phyloP scores from a whole-genome alignment of 2,113 vertebrate genomes.

The Paradisaea rubra region DNA sequence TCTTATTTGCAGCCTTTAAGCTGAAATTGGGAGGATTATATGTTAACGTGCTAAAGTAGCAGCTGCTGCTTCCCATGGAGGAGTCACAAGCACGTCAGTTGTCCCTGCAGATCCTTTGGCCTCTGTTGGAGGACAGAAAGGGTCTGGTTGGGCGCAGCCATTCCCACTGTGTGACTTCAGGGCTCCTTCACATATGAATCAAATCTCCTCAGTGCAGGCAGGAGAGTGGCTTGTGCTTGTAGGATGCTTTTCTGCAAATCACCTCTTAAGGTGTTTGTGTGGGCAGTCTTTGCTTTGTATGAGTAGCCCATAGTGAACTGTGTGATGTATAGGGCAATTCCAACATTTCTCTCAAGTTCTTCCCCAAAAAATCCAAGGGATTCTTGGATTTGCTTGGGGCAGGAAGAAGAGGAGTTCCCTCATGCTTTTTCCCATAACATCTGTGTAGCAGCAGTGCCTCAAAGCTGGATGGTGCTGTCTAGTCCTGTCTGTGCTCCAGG shows the following conservation, averaged over 20 bases:
- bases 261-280: background rate
- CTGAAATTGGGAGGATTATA: background rate
- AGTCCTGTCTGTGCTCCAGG: background rate
- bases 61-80: background rate
- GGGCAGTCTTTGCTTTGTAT: background rate
- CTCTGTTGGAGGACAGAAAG: background rate
- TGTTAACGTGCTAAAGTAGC: background rate
- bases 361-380: background rate
- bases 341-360: background rate
- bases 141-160: background rate
- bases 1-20: conserved; percentile 13
- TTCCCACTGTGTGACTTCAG: background rate
- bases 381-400: background rate
- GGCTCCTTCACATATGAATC: background rate
- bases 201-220: background rate
- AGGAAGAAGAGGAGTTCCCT: background rate
- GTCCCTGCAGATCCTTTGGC: background rate
- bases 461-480: background rate
- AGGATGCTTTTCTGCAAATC: background rate
- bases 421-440: rapidly evolving
- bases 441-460: background rate
- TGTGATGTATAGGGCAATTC: background rate
- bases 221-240: background rate
- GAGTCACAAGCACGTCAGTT: background rate
- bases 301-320: background rate